A percentile compares a stretch with the other conserved stretches of the same genome.
These are phyloP conservation scores for Tetropium fuscum DNA, from an alignment of 2,888 invertebrate genomes.

Conservation along the genomic window DNA sequence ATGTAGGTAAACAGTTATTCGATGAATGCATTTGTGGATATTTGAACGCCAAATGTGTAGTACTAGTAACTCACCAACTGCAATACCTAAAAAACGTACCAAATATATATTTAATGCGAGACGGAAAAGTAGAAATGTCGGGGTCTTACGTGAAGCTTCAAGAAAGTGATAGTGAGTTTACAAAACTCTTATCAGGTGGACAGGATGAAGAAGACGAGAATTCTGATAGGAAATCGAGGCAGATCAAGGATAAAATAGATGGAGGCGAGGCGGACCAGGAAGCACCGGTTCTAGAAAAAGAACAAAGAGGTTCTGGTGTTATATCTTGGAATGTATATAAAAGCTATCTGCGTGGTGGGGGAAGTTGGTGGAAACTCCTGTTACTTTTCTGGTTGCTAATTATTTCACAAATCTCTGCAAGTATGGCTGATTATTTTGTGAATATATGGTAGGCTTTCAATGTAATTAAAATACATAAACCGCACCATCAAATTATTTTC, in stretches of 20 bases:
- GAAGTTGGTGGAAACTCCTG: conserved; percentile 66
- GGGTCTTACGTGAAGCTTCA: conserved; percentile 78
- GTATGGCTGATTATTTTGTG: conserved; percentile 83
- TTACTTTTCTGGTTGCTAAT: conserved; percentile 67
- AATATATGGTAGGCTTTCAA: conserved; percentile 81
- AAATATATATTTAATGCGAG: conserved; percentile 70
- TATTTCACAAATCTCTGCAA: conserved; percentile 68
- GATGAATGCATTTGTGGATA: conserved; percentile 80
- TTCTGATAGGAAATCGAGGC: conserved; percentile 16
- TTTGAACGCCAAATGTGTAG: conserved; percentile 76
- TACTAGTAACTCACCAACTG: conserved; percentile 83
- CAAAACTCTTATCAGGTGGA: conserved; percentile 60
- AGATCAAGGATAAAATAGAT: conserved; percentile 3
- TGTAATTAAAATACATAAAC: too few relatives aligned
- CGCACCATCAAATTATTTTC: too few relatives aligned
- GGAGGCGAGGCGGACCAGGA: conserved; percentile 41
- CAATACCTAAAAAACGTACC: conserved; percentile 75
- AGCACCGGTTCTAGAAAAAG: conserved; percentile 66
- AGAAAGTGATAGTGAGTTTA: conserved; percentile 79
- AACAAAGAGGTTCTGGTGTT: conserved; percentile 73
- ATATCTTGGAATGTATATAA: conserved; percentile 69
- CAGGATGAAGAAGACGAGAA: conserved; percentile 24
- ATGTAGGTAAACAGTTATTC: conserved; percentile 90
- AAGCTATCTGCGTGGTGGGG: conserved; percentile 79
- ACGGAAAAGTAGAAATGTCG: conserved; percentile 70